Percentiles rank a stretch among this genome's conserved stretches.
Conservation (phyloP, 2,888 invertebrate species). For the Coelinius sp. region DNA sequence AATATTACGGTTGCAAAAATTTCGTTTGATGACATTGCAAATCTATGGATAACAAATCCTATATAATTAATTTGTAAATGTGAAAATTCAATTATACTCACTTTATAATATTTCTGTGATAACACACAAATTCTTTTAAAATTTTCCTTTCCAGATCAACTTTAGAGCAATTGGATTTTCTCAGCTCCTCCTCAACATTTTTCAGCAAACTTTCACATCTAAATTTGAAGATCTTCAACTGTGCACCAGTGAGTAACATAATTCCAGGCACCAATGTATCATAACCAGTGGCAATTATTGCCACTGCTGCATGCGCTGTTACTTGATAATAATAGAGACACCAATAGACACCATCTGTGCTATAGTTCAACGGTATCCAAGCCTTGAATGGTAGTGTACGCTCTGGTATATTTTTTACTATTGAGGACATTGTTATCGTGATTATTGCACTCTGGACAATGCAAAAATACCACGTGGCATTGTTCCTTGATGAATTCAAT, state of each 20-base stretch:
- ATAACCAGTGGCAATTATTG: conserved; percentile 8
- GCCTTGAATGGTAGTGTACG: conserved; percentile 18
- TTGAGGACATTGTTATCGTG: not conserved
- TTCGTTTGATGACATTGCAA: not conserved
- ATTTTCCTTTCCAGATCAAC: not conserved
- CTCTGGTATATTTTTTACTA: not conserved
- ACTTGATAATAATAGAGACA: conserved; percentile 5
- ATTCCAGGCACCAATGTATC: conserved; percentile 23
- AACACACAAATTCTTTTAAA: not conserved
- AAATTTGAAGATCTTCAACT: not conserved
- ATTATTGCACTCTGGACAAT: not conserved
- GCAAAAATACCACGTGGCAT: not conserved
- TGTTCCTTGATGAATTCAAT: conserved; percentile 2
- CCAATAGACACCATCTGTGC: conserved; percentile 4
- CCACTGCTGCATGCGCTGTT: not conserved
- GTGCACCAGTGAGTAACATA: conserved; percentile 15
- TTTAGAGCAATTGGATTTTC: not conserved
- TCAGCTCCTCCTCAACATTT: not conserved
- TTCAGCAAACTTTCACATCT: not conserved
- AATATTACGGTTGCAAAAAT: conserved; percentile 9
- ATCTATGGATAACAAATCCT: not conserved
- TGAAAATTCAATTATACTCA: no score
- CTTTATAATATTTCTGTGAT: not conserved
- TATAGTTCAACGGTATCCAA: conserved; percentile 15
- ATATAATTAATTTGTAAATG: no score